Evolutionary conservation across 2,113 vertebrate genomes (phyloP).

Genomic region (Oryzias woworae): DNA sequence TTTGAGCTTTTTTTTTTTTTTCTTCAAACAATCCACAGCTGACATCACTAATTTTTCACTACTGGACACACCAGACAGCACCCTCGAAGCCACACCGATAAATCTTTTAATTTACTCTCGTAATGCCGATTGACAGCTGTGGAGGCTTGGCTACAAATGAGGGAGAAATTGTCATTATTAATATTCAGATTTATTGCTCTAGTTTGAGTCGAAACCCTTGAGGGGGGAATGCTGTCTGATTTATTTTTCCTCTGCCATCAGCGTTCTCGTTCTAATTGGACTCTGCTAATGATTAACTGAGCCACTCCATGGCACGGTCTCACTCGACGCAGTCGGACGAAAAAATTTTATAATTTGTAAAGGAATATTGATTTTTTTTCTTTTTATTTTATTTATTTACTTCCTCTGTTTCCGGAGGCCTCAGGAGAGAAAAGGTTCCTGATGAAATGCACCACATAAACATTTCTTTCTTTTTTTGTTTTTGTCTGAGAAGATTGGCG

Average conservation of each 20-base stretch:
- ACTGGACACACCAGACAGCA: not conserved
- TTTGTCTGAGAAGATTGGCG: not conserved
- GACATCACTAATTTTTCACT: conserved; percentile 10
- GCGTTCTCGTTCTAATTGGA: conserved; percentile 68
- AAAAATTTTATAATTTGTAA: conserved; percentile 48
- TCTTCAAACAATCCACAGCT: not conserved
- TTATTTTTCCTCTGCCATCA: conserved; percentile 53
- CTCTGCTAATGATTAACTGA: conserved; percentile 67
- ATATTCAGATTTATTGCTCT: conserved; percentile 70
- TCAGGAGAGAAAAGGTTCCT: conserved; percentile 1
- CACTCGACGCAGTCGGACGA: conserved; percentile 25
- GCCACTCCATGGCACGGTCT: conserved; percentile 41
- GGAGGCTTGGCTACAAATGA: conserved; percentile 43
- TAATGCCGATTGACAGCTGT: conserved; percentile 59
- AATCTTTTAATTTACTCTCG: conserved; percentile 49
- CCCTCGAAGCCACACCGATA: not conserved
- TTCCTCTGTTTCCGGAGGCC: conserved; percentile 12
- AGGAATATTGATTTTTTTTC: conserved; percentile 53
- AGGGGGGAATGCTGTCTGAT: conserved; percentile 55
- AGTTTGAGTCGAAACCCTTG: conserved; percentile 52
- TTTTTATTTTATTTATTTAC: not conserved
- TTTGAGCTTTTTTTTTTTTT: not conserved
- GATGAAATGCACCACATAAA: conserved; percentile 7
- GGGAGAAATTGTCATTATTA: conserved; percentile 63
- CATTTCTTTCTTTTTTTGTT: not conserved